Evolutionary conservation across 2,797 vertebrate genomes (phyloP).

Genomic region (Poecilia wingei): DNA sequence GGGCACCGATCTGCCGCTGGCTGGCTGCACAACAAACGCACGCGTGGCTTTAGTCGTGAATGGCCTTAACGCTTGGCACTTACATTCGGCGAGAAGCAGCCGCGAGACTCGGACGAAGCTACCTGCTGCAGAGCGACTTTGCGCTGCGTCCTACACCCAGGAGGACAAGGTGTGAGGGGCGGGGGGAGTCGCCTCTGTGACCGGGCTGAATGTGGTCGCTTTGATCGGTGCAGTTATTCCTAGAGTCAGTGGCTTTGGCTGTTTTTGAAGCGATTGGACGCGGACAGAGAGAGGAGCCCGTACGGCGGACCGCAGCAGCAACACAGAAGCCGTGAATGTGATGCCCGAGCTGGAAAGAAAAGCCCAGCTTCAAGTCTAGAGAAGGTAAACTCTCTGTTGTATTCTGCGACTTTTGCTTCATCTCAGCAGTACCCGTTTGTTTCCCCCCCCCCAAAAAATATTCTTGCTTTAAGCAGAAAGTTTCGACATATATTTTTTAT

Average conservation of each 20-base stretch:
- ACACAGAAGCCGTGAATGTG: constrained; percentile 43
- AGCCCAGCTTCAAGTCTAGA: constrained; percentile 56
- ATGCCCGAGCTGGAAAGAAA: constrained; percentile 57
- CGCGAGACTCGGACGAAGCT: constrained; percentile 26
- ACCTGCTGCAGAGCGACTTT: constrained; percentile 52
- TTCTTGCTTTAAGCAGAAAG: background rate
- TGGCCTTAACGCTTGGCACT: constrained; percentile 26
- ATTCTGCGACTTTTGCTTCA: constrained; percentile 7
- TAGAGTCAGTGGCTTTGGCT: constrained; percentile 23
- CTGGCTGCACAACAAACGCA: constrained; percentile 25
- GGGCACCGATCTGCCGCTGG: constrained; percentile 45
- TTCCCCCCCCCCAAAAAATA: background rate
- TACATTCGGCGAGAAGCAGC: constrained; percentile 20
- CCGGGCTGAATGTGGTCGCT: constrained; percentile 32
- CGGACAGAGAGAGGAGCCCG: constrained; percentile 35
- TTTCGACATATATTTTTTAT: background rate
- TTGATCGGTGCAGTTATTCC: constrained; percentile 53
- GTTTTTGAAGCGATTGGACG: constrained; percentile 37
- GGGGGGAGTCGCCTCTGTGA: constrained; percentile 57
- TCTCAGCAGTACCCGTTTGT: background rate
- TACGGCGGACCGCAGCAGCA: constrained; percentile 58
- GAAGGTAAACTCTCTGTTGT: constrained; percentile 57
- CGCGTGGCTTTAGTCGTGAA: constrained; percentile 34
- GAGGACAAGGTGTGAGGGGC: constrained; percentile 6
- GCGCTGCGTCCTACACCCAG: constrained; percentile 33